Evolutionary conservation across 2,797 vertebrate species (phyloP).

Genomic region (Crocidura indochinensis): DNA sequence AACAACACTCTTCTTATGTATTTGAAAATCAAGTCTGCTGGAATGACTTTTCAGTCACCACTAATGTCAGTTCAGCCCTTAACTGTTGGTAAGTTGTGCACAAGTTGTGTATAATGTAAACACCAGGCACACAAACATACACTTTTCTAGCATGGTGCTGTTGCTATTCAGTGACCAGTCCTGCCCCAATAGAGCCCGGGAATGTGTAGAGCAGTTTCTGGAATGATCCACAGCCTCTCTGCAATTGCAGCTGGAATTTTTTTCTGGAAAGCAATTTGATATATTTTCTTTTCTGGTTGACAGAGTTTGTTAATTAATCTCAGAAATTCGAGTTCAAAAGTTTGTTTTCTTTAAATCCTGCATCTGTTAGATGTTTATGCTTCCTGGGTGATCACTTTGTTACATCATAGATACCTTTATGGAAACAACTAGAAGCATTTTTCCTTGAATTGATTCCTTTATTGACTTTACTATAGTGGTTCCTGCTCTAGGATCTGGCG

Average conservation of each 20-base stretch:
- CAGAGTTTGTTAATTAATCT: too few relatives aligned
- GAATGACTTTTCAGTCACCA: slow-evolving; percentile 84
- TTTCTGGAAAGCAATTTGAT: slow-evolving; percentile 24
- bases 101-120: background rate
- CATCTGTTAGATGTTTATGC: background rate
- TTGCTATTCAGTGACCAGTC: background rate
- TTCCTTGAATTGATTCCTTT: slow-evolving; percentile 32
- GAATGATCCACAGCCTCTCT: background rate
- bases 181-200: background rate
- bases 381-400: slow-evolving; percentile 19
- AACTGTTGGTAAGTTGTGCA: slow-evolving; percentile 90
- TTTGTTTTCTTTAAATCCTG: too few relatives aligned
- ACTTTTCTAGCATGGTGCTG: background rate
- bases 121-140: background rate
- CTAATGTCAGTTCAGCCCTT: slow-evolving; percentile 88
- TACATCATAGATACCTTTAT: slow-evolving; percentile 2
- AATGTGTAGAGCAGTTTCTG: background rate
- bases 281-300: background rate
- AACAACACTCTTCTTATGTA: slow-evolving; percentile 88
- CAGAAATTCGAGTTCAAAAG: too few relatives aligned
- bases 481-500: background rate
- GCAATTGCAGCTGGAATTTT: background rate
- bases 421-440: background rate
- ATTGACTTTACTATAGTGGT: slow-evolving; percentile 54
- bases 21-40: slow-evolving; percentile 83